A percentile compares a stretch with the other conserved stretches of the same genome.
Conservation (phyloP, 2,113 vertebrate genomes). For the Petroica traversi region DNA sequence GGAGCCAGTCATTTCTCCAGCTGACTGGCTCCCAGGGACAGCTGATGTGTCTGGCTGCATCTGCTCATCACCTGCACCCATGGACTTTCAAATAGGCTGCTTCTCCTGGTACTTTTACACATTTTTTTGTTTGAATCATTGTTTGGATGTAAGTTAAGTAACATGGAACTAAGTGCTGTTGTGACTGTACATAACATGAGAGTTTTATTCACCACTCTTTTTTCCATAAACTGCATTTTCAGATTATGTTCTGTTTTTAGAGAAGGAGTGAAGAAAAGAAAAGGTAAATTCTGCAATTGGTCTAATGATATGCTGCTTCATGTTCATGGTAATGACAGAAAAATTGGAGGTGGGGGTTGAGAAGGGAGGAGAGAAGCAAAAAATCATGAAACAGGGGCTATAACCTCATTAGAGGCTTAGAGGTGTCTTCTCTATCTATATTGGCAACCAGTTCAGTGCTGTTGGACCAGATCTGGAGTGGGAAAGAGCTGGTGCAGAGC, state of each 20-base stretch:
- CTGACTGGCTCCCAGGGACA: neutral
- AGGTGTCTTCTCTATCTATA: neutral
- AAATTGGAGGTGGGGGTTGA: rapidly evolving
- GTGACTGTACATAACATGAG: neutral
- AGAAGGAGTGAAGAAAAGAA: neutral
- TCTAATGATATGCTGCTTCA: neutral
- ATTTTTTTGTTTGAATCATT: neutral
- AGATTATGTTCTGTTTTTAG: neutral
- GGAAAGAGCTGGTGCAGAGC: neutral
- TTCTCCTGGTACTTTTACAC: neutral
- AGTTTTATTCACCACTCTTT: neutral
- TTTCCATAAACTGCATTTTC: neutral
- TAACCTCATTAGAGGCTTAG: neutral
- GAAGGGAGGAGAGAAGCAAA: neutral
- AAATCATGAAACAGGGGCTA: neutral
- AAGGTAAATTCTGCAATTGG: neutral
- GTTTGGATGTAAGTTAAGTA: neutral
- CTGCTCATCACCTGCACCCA: neutral
- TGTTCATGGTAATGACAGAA: neutral
- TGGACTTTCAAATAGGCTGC: neutral
- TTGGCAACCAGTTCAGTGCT: neutral
- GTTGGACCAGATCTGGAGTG: neutral
- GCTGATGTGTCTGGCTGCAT: neutral
- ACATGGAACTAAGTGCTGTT: neutral
- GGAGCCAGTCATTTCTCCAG: neutral